Base-by-base conservation (phyloP, 2,113 vertebrate species). In the Clupea harengus region DNA sequence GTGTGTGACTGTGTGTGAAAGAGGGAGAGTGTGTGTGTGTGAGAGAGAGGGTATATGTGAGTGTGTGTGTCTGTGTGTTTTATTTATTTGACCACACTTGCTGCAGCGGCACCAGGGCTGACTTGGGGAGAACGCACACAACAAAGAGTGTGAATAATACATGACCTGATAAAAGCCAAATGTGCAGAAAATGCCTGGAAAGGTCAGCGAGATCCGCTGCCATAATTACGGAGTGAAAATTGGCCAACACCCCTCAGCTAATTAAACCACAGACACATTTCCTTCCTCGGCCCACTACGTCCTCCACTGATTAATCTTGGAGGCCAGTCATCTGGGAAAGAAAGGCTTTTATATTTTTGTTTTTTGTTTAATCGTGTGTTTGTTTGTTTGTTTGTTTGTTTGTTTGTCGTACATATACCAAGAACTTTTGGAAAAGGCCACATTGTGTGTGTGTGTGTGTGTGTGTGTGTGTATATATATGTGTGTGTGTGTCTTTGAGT, bases 81-180 rank as follows among this genome's bases (percentile, higher is more conserved):
- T n/a, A n/a, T n/a, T 88, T 84, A 67, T 89, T 84, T 72, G 84
- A 83, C 13, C 81, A 83, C 60, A 11, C 64, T 67, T 67, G n/a
- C 64, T 67, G n/a, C 10, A 67, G 60, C 7, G 22, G 20, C 18
- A 20, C 52, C 64, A 17, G 87, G 90, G 89, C 89, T 91, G 88
- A 85, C 89, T 89, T 86, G 84, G 92, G 90, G 90, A 92, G 88
- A 93, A 78, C 28, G 87, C 89, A 90, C 89, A 93, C 91, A 92
- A 94, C 90, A 92, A 92, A 91, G 88, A 88, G 89, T 87, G 86
- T 94, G 93, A 94, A 95, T 94, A 94, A 95, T 93, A 93, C 94
- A 95, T 95, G 92, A 94, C 92, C 92, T 90, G 91, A 94, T 93
- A 92, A 94, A 93, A 94, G 91, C 92, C 90, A 93, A 94, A 95